Evolutionary conservation across 2,113 vertebrate species (phyloP), one percentile per base, ranked within the genome.

Genomic region (Aplodontia rufa): DNA sequence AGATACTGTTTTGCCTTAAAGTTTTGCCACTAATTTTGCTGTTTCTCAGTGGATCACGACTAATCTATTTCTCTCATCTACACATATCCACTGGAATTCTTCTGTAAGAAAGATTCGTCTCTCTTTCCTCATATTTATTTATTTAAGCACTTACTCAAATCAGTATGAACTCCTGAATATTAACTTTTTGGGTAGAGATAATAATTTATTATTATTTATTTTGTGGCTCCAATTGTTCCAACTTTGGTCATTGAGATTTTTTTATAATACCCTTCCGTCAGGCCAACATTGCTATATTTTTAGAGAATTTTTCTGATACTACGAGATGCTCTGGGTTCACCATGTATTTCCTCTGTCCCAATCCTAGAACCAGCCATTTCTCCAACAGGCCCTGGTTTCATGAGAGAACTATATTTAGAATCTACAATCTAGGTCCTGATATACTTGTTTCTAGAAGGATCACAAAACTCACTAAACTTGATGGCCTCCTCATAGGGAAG

Each of bases 1-100:
- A 87, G 22, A 93, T 68, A 35, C 5, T 37, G 19, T 84, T 91
- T 96, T 37, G 60, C 51, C 51, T 47, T 95, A 69, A 92, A 42
- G 19, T 87, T 64, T 72, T 37, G 35, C 20, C 64, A 58, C 60
- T 79, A 45, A 94, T 84, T 92, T 72, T 84, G 58, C 53, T 22
- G 45, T 40, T 37, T 40, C 8, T 37, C 64, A 55, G 30, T 35
- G 58, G n/a, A 37, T 71, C 45, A 53, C 69, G n/a, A 20, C 60
- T 37, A 51, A 93, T 51, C 79, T 76, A 26, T 37, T 86, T 90
- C 60, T 51, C 17, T 72, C 55, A 58, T 69, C 60, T 30, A 32
- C 19, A 75, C 37, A 40, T 66, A 87, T 83, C 49, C 12, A 26
- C 32, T 62, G 22, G 32, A 87, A 95, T 78, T 95, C 40, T 78